Evolutionary conservation across 2,113 vertebrate species (phyloP), one percentile per base, ranked within the genome.

Genomic region (Tympanuchus pallidicinctus): DNA sequence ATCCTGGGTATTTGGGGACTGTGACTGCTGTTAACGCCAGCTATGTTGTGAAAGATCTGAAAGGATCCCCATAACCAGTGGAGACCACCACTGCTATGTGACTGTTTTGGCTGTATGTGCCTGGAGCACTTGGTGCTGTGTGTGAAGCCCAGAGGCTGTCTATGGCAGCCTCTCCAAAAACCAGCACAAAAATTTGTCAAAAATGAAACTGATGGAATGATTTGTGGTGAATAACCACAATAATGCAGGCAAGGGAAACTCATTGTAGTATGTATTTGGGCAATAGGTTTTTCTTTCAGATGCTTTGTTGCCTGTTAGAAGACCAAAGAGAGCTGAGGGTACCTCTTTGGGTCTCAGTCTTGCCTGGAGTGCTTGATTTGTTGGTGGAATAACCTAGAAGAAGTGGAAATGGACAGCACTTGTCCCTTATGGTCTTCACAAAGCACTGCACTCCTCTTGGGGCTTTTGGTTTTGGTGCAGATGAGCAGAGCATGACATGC

Each of bases 61-160:
- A 80, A 76, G 54, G 24, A 84, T 22, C 20, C 47, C 57, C 21
- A 12, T 11, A 3, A 30, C 4, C n/a, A 34, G 19, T 4, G 61
- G 7, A 2, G 36, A 34, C 11, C 19, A 30, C 8, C 11, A 14
- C 28, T 38, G 13, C 12, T n/a, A 32, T 38, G 38, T 38, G 38
- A 38, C 38, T 7, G 50, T 0, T 42, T 2, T 2, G 16, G 69
- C 36, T 50, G 47, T 2, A 0, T 25, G 50, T 47, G 10, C 38
- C 72, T 8, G 8, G 2, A 60, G 15, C 36, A 4, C 52, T 66
- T 14, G 1, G 5, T 32, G 6, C 21, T 25, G 54, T 3, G 28
- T 7, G 28, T 5, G 30, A 40, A 38, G 34, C 19, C 61, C 48
- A 13, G 27, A 70, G 48, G 34, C 15, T 59, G 32, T 20, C 56